Conservation (phyloP, 2,888 invertebrate species). For the Choristoneura rosaceana region DNA sequence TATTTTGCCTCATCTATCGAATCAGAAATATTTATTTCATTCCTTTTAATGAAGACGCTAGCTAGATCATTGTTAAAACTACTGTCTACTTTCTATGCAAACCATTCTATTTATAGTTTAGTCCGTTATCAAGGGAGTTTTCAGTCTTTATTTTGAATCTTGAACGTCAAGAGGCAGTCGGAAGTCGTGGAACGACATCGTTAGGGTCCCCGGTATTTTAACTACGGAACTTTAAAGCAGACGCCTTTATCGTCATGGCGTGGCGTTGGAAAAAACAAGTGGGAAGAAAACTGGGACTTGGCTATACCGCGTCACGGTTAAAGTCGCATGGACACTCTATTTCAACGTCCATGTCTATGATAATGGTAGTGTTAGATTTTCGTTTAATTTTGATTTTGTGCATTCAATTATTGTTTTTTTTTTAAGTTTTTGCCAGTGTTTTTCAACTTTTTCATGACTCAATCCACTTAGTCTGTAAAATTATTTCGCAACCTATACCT, state of each 20-base stretch:
- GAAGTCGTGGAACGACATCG: slow-evolving; percentile 40
- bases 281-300: slow-evolving; percentile 24
- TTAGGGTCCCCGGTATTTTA: slow-evolving; percentile 41
- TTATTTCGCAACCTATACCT: no score
- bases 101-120: slow-evolving; percentile 15
- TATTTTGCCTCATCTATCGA: no score
- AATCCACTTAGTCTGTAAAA: no score
- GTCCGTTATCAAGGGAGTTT: slow-evolving; percentile 36
- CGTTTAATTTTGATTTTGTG: no score
- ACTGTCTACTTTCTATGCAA: background rate
- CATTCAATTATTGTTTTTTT: no score
- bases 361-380: no score
- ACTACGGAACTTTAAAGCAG: slow-evolving; percentile 41
- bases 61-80: background rate
- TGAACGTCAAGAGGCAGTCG: slow-evolving; percentile 40
- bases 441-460: no score
- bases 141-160: slow-evolving; percentile 38
- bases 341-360: no score
- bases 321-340: background rate
- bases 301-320: slow-evolving; percentile 1
- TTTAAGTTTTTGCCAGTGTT: no score
- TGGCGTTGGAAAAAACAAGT: slow-evolving; percentile 28
- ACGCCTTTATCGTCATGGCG: slow-evolving; percentile 31
- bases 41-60: background rate
- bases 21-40: no score